phyloP scores from a whole-genome alignment of 2,797 vertebrate genomes.

The Epinephelus awoara region DNA sequence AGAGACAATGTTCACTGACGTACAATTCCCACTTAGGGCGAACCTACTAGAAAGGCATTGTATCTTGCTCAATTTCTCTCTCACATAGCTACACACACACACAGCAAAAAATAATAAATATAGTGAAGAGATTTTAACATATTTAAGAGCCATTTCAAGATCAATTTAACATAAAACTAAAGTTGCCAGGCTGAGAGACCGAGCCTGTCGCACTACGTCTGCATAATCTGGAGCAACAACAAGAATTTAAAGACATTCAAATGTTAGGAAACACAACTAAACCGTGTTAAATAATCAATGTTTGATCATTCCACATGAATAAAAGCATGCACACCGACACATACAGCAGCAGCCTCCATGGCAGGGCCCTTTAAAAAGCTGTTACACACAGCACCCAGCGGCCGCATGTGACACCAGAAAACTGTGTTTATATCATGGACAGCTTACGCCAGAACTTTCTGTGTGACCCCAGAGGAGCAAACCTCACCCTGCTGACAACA shows the following conservation, averaged over 20 bases:
- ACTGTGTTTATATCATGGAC: constrained; percentile 57
- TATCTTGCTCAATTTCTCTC: background rate
- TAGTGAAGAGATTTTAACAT: background rate
- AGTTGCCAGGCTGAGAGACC: background rate
- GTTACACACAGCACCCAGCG: background rate
- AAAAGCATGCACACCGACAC: background rate
- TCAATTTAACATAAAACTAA: background rate
- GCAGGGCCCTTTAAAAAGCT: constrained; percentile 15
- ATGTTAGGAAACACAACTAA: background rate
- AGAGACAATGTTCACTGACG: constrained; percentile 13
- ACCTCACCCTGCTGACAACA: constrained; percentile 26
- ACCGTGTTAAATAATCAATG: background rate
- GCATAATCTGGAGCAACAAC: background rate
- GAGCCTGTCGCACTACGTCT: background rate
- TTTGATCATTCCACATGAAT: background rate
- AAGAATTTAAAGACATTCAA: background rate
- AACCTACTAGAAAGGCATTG: background rate
- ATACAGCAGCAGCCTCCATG: constrained; percentile 26
- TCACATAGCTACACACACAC: background rate
- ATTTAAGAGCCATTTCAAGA: background rate
- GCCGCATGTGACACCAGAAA: constrained; percentile 51
- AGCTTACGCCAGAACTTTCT: constrained; percentile 62
- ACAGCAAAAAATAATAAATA: background rate
- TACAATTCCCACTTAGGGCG: background rate
- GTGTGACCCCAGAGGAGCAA: constrained; percentile 16